Base-by-base conservation (phyloP, 2,797 vertebrate species). In the Selene dorsalis region DNA sequence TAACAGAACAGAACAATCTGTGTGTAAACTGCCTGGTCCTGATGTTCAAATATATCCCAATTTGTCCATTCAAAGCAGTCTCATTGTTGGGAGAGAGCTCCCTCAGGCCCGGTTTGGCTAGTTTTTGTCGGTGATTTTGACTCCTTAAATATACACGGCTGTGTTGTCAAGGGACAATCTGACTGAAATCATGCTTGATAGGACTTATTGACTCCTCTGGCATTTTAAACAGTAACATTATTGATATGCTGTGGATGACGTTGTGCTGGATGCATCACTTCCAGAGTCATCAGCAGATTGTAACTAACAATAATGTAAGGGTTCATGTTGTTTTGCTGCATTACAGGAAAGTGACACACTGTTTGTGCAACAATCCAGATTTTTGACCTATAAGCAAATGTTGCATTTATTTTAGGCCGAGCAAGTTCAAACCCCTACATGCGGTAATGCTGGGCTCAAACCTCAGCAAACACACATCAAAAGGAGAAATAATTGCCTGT, bases 391-490 rank as follows among this genome's bases (percentile, higher is more conserved):
- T n/a, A 71, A 77, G 28, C 20, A 78, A 82, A 82, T 73, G 14
- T 14, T 80, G 50, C 50, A 48, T 88, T 87, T 77, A 76, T 85
- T 67, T 60, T 12, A 22, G 53, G 69, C 55, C 77, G 9, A 18
- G 45, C 0, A 0, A 80, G 84, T 79, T 87, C 77, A 90, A 86
- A 88, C 79, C 84, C 26, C 20, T 53, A 24, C 22, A 35, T 69
- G 63, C n/a, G 13, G 80, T 66, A 73, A 69, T 62, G 38, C 22
- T 30, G 60, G 77, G 55, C 53, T 56, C 22, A 52, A 67, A 79
- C 48, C 22, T 69, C 32, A 69, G 62, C 66, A 85, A 80, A 84
- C 72, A 89, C 78, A 86, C 89, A 86, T 80, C 58, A 78, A 73
- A 74, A 16, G 75, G 63, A 79, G 53, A 22, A 22, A 84, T 69